These are phyloP conservation scores for Deilephila elpenor DNA, from an alignment of 2,888 invertebrate species.

Conservation along the genomic window DNA sequence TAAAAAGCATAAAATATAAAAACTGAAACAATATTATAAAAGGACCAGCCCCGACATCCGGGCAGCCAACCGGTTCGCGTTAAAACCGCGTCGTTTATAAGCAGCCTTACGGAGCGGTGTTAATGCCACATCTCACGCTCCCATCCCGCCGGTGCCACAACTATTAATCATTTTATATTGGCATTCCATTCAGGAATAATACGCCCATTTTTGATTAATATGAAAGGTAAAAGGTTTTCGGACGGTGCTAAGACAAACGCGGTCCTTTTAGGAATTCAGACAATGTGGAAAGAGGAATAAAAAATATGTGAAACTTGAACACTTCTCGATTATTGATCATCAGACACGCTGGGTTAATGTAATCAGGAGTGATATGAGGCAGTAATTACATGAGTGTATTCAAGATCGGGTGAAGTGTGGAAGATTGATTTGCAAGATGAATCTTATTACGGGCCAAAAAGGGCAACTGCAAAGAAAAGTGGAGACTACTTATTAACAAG, in stretches of 20 bases:
- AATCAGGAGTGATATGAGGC: no score
- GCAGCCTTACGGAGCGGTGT: constrained; percentile 29
- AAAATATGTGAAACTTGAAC: neutral
- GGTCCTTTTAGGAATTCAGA: constrained; percentile 12
- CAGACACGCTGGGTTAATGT: no score
- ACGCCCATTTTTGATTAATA: constrained; percentile 31
- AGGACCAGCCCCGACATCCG: neutral
- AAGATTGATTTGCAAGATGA: no score
- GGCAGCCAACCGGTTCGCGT: no score
- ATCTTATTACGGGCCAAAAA: no score
- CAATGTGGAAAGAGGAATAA: constrained; percentile 10
- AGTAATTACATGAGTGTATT: no score
- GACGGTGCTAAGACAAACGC: constrained; percentile 12
- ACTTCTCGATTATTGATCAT: no score
- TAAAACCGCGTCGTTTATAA: neutral
- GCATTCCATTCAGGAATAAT: constrained; percentile 46
- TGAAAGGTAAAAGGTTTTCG: constrained; percentile 27
- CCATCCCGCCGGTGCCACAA: constrained; percentile 54
- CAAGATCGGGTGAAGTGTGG: no score
- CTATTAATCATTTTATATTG: constrained; percentile 64
- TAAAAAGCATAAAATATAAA: no score
- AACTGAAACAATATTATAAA: neutral
- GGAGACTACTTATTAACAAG: no score
- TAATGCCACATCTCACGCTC: constrained; percentile 45
- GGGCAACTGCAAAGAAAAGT: no score